Evolutionary conservation across 2,113 vertebrate genomes (phyloP), one percentile per base, ranked within the genome.

Genomic region (Hystrix brachyura): DNA sequence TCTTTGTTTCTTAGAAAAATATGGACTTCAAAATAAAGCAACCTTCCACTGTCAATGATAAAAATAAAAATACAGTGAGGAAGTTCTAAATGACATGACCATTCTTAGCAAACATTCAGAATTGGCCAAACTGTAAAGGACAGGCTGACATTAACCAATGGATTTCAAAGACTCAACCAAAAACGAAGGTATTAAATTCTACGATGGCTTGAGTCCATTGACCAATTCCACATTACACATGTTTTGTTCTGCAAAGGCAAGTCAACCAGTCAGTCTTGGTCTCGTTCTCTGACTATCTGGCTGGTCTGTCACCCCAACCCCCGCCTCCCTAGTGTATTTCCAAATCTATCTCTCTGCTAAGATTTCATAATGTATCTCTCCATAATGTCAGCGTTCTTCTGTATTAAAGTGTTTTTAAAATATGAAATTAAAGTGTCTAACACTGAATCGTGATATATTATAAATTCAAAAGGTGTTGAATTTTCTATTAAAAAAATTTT

Each of bases 401-500:
- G 15, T 62, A 89, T 34, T 72, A 74, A 79, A 60, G 4, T 17
- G 11, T 43, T 97, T 95, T 86, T n/a, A 29, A 93, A 94, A 92
- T 60, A 95, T 65, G 23, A 94, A 97, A 76, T 83, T 87, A 59
- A 65, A 55, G 51, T 76, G 10, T 67, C 57, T 25, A 79, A 69
- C n/a, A 96, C 0, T 92, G 46, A 92, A 1, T 88, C n/a, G 84
- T 46, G 80, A 91, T 74, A 64, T 7, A 64, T 46, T 95, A n/a
- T 94, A 92, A 93, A 95, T 82, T 78, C 25, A 81, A 96, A 84
- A n/a, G 46, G 4, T 43, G 74, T 87, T 92, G 7, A 93, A 90
- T 46, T 87, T 82, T 90, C 3, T 83, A 86, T 91, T 96, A 92
- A 81, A 60, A 97, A 72, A 95, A 81, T 74, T 82, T 84, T 34